A percentile compares a stretch with the other conserved stretches of the same genome.
phyloP scores from a whole-genome alignment of 2,797 vertebrate genomes.

The Arnoldichthys spilopterus region DNA sequence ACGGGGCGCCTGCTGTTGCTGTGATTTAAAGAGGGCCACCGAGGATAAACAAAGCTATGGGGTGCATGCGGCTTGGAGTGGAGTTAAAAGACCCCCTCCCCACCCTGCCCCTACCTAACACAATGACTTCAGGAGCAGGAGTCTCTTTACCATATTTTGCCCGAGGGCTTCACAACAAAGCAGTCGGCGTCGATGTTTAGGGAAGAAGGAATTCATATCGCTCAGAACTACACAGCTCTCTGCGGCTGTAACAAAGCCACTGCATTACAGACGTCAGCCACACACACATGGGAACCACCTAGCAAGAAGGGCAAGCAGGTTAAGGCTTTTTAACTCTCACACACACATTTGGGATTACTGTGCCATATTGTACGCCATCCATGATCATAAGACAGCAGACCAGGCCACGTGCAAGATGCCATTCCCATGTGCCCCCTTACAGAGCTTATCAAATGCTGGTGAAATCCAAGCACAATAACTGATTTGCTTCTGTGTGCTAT shows the following conservation, averaged over 20 bases:
- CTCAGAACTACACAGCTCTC: neutral
- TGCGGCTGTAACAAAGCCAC: neutral
- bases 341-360: constrained; percentile 1
- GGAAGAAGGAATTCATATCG: neutral
- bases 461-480: neutral
- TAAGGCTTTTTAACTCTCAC: neutral
- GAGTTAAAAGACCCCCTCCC: constrained; percentile 6
- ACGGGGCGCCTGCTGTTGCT: constrained; percentile 25
- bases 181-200: neutral
- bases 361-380: neutral
- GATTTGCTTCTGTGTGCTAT: constrained; percentile 2
- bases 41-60: constrained; percentile 36
- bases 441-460: constrained; percentile 1
- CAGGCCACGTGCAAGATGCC: neutral
- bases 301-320: neutral
- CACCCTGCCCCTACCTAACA: neutral
- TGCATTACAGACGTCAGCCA: neutral
- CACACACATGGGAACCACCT: neutral
- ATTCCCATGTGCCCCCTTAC: neutral
- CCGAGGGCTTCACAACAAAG: constrained; percentile 17
- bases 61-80: constrained; percentile 14
- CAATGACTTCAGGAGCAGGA: neutral
- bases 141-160: constrained; percentile 23
- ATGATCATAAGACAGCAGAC: constrained; percentile 16
- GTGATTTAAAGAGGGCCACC: constrained; percentile 33